Evolutionary conservation across 2,888 invertebrate genomes (phyloP).

Genomic region (Drosophila tripunctata): DNA sequence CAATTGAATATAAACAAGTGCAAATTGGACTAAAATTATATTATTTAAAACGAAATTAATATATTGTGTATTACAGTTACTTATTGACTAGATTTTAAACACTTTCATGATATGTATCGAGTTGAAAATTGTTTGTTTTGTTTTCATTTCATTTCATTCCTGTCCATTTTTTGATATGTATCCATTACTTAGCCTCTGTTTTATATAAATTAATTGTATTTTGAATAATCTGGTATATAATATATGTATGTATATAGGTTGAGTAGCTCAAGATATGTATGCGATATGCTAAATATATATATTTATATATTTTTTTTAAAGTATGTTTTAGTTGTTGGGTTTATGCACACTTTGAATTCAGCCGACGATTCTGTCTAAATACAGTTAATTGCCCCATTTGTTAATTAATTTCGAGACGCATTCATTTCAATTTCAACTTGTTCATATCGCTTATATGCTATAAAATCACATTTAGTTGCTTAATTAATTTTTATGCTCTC

Average conservation of each 20-base stretch:
- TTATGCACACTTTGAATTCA: slow-evolving; percentile 80
- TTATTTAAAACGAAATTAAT: too few relatives aligned
- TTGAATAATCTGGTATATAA: slow-evolving; percentile 19
- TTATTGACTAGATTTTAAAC: slow-evolving; percentile 24
- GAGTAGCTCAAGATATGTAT: slow-evolving; percentile 32
- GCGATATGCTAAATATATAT: slow-evolving; percentile 24
- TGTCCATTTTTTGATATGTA: slow-evolving; percentile 59
- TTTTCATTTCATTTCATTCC: slow-evolving; percentile 12
- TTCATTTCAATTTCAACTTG: slow-evolving; percentile 56
- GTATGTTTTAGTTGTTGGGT: slow-evolving; percentile 23
- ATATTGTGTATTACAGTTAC: slow-evolving; percentile 22
- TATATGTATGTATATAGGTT: slow-evolving; percentile 28
- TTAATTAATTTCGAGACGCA: slow-evolving; percentile 10
- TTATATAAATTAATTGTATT: slow-evolving; percentile 37
- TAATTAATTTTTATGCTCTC: slow-evolving; percentile 72
- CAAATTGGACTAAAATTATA: slow-evolving; percentile 19
- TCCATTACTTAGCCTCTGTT: slow-evolving; percentile 39
- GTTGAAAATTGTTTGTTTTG: slow-evolving; percentile 82
- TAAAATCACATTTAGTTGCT: slow-evolving; percentile 84
- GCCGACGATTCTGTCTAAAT: slow-evolving; percentile 60
- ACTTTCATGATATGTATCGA: slow-evolving; percentile 81
- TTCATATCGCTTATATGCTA: slow-evolving; percentile 74
- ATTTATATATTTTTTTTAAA: neutral
- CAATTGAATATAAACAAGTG: slow-evolving; percentile 12
- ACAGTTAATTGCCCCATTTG: slow-evolving; percentile 17